Base-by-base conservation (phyloP, 2,888 invertebrate species). In the Sesia apiformis region DNA sequence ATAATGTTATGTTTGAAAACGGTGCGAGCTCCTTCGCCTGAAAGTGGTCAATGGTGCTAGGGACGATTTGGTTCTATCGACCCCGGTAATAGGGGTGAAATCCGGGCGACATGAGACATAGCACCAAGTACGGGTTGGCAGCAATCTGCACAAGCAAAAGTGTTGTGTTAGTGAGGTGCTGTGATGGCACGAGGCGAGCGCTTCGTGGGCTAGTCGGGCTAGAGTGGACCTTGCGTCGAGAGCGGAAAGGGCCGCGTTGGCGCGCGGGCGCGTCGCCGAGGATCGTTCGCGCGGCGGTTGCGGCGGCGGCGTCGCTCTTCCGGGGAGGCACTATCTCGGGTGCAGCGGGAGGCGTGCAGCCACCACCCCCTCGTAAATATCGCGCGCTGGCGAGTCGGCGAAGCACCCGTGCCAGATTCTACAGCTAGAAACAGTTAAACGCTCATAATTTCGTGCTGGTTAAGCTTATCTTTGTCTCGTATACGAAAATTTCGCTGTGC, bases 381-480 rank as follows among this genome's bases (percentile, higher is more conserved):
- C 86, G 82, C 83, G 82, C 84, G 82, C 87, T 85, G 89, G 89
- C 88, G 87, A 87, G 88, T 84, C 84, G 86, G 86, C 89, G 85
- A 87, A 85, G 88, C 88, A 78, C 82, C 84, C 85, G 87, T 87
- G 88, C 88, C 88, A 88, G 89, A 88, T 86, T 87, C 87, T 87
- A 84, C 86, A 82, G 86, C 88, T 89, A 87, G 88, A 88, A 88
- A 89, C 88, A 88, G 88, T 89, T 89, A 88, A 89, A 88, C 85
- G 88, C 87, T 88, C 89, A 89, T 89, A 89, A 89, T 88, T 89
- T 85, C 84, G 86, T 81, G 84, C 87, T 87, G 87, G 88, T 89
- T 89, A 87, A 87, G 88, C 88, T 88, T 89, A 88, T 89, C 88
- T 87, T 84, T 88, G 87, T 88, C 86, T 87, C 82, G 80, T 86